Conservation (phyloP, 2,113 vertebrate species). For the Nansenia antarctica region DNA sequence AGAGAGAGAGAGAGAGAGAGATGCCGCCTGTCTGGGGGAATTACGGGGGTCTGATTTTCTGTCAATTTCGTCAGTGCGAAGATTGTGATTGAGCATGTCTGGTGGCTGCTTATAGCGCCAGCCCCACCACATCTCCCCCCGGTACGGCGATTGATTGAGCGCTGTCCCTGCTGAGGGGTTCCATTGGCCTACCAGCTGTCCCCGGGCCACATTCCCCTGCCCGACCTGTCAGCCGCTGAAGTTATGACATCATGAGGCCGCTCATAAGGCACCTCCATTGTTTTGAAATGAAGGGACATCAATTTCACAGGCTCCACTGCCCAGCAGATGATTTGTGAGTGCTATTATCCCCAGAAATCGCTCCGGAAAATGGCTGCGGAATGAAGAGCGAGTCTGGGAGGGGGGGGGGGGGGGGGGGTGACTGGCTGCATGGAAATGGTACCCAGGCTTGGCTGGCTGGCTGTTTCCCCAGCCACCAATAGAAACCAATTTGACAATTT, state of each 20-base stretch:
- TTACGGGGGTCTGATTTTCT: slow-evolving; percentile 24
- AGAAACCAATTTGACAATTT: slow-evolving; percentile 13
- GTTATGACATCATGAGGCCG: slow-evolving; percentile 72
- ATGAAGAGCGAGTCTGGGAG: slow-evolving; percentile 33
- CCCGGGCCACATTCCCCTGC: slow-evolving; percentile 45
- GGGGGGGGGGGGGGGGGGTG: not conserved
- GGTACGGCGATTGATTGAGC: slow-evolving; percentile 62
- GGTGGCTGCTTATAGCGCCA: slow-evolving; percentile 19
- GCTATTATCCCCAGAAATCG: slow-evolving; percentile 70
- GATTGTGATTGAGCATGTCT: slow-evolving; percentile 48
- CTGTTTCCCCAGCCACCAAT: slow-evolving; percentile 12
- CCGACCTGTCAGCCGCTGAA: slow-evolving; percentile 60
- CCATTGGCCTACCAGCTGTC: slow-evolving; percentile 30
- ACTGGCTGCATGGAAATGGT: slow-evolving; percentile 30
- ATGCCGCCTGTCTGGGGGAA: slow-evolving; percentile 21
- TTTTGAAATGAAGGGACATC: slow-evolving; percentile 77
- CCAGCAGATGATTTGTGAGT: slow-evolving; percentile 72
- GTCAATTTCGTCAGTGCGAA: slow-evolving; percentile 15
- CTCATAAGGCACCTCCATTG: slow-evolving; percentile 74
- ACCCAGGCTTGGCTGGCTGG: slow-evolving; percentile 28
- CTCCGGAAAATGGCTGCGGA: slow-evolving; percentile 61
- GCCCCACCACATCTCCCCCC: slow-evolving; percentile 17
- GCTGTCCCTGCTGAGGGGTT: slow-evolving; percentile 37
- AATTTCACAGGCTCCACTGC: slow-evolving; percentile 62
- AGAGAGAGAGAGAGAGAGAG: slow-evolving; percentile 3